Conservation (phyloP, 2,113 vertebrate genomes). For the Tympanuchus pallidicinctus region DNA sequence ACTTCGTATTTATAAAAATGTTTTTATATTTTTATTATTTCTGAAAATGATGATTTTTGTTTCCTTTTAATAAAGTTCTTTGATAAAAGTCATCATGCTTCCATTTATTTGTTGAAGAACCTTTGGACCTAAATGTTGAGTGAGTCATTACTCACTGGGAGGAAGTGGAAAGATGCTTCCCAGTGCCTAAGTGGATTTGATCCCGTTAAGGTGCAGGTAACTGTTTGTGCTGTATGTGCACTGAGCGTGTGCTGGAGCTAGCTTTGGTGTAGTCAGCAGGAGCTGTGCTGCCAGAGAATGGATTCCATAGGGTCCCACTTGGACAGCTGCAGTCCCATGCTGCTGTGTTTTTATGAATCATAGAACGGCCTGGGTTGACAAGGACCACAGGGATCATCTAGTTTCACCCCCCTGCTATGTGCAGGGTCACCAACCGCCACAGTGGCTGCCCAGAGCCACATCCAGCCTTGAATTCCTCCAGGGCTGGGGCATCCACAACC, state of each 20-base stretch:
- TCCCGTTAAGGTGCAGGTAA: background rate
- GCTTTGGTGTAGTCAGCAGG: background rate
- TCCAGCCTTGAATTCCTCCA: too few species aligned
- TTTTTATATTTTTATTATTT: background rate
- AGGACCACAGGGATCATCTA: too few species aligned
- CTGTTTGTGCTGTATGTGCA: background rate
- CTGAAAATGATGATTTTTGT: background rate
- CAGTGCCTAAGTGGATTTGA: fast-evolving
- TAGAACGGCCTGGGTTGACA: too few species aligned
- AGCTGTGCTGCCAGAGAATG: background rate
- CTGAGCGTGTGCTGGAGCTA: background rate
- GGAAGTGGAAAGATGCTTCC: background rate
- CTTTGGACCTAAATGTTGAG: background rate
- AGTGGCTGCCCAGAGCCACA: too few species aligned
- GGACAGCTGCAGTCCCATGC: background rate
- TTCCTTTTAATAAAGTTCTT: constrained; percentile 12
- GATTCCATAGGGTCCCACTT: background rate
- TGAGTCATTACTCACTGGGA: background rate
- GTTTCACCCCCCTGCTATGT: too few species aligned
- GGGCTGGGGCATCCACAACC: too few species aligned
- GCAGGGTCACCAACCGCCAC: too few species aligned
- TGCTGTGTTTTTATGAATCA: background rate
- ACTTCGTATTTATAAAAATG: background rate
- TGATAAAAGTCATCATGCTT: background rate
- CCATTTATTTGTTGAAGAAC: background rate